A percentile compares a stretch with the other conserved stretches of the same genome.
phyloP scores from a whole-genome alignment of 2,113 vertebrate species.

The Pogona vitticeps region DNA sequence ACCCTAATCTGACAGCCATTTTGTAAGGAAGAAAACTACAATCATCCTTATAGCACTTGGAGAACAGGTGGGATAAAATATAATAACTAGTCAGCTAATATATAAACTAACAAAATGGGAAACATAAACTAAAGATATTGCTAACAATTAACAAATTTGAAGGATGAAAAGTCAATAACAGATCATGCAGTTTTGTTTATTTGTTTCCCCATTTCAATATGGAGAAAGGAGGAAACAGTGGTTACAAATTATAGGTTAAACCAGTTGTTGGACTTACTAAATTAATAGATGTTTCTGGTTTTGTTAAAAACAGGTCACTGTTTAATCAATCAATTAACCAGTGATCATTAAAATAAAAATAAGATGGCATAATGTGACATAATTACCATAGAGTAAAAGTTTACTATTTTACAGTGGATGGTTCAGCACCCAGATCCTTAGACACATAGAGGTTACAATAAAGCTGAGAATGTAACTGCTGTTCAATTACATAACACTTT shows the following conservation, averaged over 20 bases:
- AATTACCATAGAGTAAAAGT: background rate
- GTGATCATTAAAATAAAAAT: background rate
- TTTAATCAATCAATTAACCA: background rate
- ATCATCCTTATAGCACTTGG: background rate
- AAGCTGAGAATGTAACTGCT: background rate
- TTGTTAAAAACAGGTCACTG: background rate
- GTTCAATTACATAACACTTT: background rate
- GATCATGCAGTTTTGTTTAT: accelerated
- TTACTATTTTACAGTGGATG: no score
- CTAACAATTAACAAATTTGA: background rate
- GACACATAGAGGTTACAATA: background rate
- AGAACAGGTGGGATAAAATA: background rate
- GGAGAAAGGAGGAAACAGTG: no score
- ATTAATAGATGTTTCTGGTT: background rate
- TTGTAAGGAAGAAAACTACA: background rate
- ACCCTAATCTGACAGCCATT: background rate
- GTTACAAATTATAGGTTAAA: no score
- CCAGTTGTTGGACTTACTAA: no score
- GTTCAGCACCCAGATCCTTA: background rate
- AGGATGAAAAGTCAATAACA: accelerated
- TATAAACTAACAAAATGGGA: background rate
- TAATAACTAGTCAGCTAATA: background rate
- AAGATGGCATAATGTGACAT: background rate
- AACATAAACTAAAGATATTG: background rate
- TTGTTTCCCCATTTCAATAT: no score